Percentiles rank a stretch among this genome's conserved stretches.
phyloP scores from a whole-genome alignment of 2,888 invertebrate genomes.

The Anthophora plumipes region DNA sequence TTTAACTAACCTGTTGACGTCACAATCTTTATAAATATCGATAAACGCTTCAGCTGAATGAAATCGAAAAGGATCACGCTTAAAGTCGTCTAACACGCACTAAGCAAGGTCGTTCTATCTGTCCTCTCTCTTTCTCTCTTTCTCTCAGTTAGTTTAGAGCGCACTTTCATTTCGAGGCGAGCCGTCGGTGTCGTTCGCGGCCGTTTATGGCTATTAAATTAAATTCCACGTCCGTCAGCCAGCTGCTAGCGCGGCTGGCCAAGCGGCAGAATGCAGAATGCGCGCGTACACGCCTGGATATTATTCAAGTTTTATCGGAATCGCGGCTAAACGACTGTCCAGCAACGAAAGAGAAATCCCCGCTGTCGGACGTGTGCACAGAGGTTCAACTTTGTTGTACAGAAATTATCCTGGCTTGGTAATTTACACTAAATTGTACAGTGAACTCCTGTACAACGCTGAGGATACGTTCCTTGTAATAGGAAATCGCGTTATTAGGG shows the following conservation, averaged over 20 bases:
- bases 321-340: constrained; percentile 30
- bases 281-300: constrained; percentile 22
- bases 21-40: not conserved
- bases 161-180: constrained; percentile 70
- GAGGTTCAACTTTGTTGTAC: constrained; percentile 2
- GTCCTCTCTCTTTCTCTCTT: constrained; percentile 18
- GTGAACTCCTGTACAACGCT: too few species aligned
- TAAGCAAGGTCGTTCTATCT: constrained; percentile 68
- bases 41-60: constrained; percentile 52
- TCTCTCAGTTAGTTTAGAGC: constrained; percentile 5
- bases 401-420: constrained; percentile 15
- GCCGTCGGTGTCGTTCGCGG: constrained; percentile 57
- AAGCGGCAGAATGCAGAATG: constrained; percentile 45
- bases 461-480: too few species aligned
- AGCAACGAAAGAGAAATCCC: constrained; percentile 36
- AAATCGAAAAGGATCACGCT: constrained; percentile 76
- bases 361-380: too few species aligned
- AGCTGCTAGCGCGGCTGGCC: constrained; percentile 17
- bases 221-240: constrained; percentile 72
- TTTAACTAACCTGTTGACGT: not conserved
- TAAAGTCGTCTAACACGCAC: constrained; percentile 46
- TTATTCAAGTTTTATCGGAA: constrained; percentile 58
- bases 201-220: constrained; percentile 75
- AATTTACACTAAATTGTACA: too few species aligned
- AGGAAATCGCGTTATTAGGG: too few species aligned